phyloP scores from a whole-genome alignment of 2,113 vertebrate genomes.

The Pleuronectes platessa region DNA sequence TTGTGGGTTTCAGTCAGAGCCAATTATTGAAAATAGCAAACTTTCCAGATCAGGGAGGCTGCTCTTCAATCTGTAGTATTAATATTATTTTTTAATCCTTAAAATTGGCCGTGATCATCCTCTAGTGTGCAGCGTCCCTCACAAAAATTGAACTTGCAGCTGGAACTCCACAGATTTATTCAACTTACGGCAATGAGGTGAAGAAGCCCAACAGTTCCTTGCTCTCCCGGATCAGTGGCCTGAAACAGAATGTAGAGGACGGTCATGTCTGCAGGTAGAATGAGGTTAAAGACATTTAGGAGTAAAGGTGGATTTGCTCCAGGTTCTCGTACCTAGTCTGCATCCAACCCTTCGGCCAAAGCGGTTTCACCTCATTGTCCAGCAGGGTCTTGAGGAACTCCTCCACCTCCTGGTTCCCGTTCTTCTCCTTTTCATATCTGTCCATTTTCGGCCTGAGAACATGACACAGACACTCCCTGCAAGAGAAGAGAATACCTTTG shows the following conservation, averaged over 20 bases:
- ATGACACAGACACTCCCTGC: constrained; percentile 88
- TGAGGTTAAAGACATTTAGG: background rate
- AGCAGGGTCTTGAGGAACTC: constrained; percentile 91
- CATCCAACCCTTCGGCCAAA: constrained; percentile 99
- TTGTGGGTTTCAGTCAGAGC: too few relatives aligned
- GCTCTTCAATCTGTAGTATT: too few relatives aligned
- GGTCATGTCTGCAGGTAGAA: background rate
- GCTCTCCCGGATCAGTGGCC: constrained; percentile 89
- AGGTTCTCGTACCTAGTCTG: constrained; percentile 86
- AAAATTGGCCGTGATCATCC: too few relatives aligned
- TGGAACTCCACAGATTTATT: background rate
- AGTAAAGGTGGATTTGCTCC: too few relatives aligned
- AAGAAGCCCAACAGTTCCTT: constrained; percentile 83
- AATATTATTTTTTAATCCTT: too few relatives aligned
- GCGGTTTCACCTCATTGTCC: constrained; percentile 89
- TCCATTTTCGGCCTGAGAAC: constrained; percentile 88
- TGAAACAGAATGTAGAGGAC: constrained; percentile 49
- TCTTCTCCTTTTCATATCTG: constrained; percentile 82
- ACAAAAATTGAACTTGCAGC: too few relatives aligned
- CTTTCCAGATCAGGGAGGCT: too few relatives aligned
- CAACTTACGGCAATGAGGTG: constrained; percentile 86
- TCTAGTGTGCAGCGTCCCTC: too few relatives aligned
- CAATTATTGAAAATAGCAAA: too few relatives aligned
- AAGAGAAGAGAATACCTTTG: background rate
- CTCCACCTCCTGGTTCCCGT: constrained; percentile 84